These are phyloP conservation scores for Otus scops DNA, from an alignment of 2,797 vertebrate genomes.

Conservation along the genomic window DNA sequence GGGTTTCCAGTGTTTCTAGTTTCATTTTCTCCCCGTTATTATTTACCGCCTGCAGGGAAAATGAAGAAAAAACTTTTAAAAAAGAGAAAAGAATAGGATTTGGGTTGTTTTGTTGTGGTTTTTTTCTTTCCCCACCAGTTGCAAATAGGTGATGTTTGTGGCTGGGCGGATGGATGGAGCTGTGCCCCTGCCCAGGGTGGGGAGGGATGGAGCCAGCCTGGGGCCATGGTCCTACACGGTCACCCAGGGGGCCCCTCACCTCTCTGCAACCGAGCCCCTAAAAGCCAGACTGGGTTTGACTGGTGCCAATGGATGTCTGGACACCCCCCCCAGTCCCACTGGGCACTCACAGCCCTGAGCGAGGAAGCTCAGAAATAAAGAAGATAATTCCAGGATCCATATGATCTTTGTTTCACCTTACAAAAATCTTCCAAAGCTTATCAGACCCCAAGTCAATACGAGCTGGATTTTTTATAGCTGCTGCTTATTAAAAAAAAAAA, in stretches of 20 bases:
- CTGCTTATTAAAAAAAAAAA: background rate
- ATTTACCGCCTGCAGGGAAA: background rate
- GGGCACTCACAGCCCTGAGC: background rate
- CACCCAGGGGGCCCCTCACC: background rate
- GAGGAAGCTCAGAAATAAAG: background rate
- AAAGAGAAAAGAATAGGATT: background rate
- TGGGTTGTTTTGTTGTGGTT: too few relatives aligned
- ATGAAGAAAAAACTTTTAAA: background rate
- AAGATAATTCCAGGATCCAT: background rate
- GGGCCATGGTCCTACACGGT: too few relatives aligned
- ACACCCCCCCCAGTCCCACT: background rate
- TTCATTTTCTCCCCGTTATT: background rate
- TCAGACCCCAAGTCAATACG: background rate
- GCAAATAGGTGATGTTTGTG: background rate
- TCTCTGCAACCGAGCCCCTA: accelerated
- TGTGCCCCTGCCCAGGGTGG: background rate
- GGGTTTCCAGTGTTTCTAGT: background rate
- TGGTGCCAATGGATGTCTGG: accelerated
- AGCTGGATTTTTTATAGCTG: background rate
- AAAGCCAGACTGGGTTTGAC: background rate
- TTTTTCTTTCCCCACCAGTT: background rate
- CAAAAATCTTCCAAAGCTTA: background rate
- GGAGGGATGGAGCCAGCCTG: background rate
- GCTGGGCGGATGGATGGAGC: background rate
- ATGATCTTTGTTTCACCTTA: background rate